A percentile compares a stretch with the other conserved stretches of the same genome.
phyloP scores from a whole-genome alignment of 2,888 invertebrate species.

The Chrysomela aeneicollis region DNA sequence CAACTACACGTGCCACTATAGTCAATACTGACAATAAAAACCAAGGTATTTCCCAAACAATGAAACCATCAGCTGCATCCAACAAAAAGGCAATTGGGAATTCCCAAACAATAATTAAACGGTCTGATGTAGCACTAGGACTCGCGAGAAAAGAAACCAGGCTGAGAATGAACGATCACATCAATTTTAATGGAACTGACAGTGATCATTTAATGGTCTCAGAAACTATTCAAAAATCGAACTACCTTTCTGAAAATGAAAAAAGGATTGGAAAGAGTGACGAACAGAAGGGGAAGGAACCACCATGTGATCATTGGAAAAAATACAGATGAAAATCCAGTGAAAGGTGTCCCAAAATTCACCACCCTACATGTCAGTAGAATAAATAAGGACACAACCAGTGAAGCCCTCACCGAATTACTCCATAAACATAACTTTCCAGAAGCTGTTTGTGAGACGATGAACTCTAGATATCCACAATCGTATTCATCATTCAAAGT shows the following conservation, averaged over 20 bases:
- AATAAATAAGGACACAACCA: constrained; percentile 13
- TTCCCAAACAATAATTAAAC: constrained; percentile 12
- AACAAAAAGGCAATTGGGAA: background rate
- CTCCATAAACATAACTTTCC: background rate
- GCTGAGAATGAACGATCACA: constrained; percentile 10
- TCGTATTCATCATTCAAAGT: constrained; percentile 18
- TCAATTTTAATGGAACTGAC: background rate
- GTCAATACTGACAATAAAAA: no score
- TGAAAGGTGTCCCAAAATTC: constrained; percentile 11
- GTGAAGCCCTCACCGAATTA: constrained; percentile 1
- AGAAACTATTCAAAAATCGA: background rate
- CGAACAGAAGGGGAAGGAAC: constrained; percentile 1
- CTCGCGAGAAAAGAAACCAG: constrained; percentile 10
- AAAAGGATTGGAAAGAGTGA: background rate
- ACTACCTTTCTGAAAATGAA: background rate
- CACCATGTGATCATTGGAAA: constrained; percentile 12
- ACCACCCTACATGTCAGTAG: constrained; percentile 6
- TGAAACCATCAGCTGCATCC: background rate
- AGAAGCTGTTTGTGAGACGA: constrained; percentile 1
- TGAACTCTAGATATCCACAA: constrained; percentile 14
- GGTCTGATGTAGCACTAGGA: constrained; percentile 9
- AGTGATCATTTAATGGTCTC: background rate
- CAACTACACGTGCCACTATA: no score
- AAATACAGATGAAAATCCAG: constrained; percentile 1
- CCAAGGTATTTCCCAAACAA: constrained; percentile 7